Evolutionary conservation across 2,797 vertebrate species (phyloP), one percentile per base, ranked within the genome.

Genomic region (Orientallactaga sibirica): DNA sequence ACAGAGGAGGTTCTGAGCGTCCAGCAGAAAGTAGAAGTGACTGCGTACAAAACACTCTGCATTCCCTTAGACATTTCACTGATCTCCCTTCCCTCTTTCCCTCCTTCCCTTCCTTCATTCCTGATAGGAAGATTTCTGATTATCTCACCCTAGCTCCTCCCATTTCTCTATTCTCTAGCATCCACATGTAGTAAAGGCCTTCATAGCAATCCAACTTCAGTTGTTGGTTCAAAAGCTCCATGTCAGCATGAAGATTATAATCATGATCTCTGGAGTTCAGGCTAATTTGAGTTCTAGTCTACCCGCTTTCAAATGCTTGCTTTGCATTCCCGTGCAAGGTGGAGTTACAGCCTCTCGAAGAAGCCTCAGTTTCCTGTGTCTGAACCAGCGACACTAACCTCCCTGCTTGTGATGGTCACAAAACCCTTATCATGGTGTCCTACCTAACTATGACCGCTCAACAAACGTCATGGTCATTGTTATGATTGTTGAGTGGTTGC

Each of bases 391-490:
- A 29, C 29, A 33, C 6, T 6, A 22, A 80, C 41, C 29, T 1
- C 15, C 55, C 52, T 29, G 71, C 66, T 3, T 19, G 7, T 43
- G 11, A 67, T 11, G 24, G 9, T 2, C 14, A 27, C 24, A 62
- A 24, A 87, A 55, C n/a, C 18, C 27, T 9, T 5, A 29, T 27
- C 64, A 1, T 0, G 0, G 74, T 67, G 55, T 15, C 9, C 55
- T 41, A 1, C 25, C 14, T 1, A 25, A 6, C 43, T 8, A 33
- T 0, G 12, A 25, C 12, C 20, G 20, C 20, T n/a, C 43, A 4
- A 29, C 61, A 14, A 18, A 3, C 27, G 0, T 18, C 0, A 25
- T 68, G 37, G 8, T 3, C 37, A 4, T 20, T n/a, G 25, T 33
- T 37, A 2, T 9, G 15, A 14, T 67, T 37, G 20, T 15, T 0